These are phyloP conservation scores for Amiota communis DNA, from an alignment of 2,888 invertebrate species.

Conservation along the genomic window DNA sequence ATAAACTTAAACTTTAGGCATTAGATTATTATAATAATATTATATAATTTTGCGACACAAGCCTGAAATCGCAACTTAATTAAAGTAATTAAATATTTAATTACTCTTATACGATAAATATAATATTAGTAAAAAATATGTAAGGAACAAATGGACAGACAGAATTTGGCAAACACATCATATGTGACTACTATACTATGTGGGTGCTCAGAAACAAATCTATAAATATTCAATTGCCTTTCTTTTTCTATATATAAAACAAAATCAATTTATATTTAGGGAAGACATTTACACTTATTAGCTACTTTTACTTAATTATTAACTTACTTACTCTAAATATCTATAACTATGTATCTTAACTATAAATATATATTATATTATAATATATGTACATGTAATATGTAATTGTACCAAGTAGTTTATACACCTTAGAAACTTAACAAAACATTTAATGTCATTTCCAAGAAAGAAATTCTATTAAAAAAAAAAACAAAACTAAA, in stretches of 20 bases:
- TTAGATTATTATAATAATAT: background rate
- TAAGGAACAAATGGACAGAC: too few species aligned
- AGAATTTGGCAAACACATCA: too few species aligned
- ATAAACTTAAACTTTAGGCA: background rate
- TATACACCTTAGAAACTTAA: conserved; percentile 8
- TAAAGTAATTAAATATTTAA: conserved; percentile 11
- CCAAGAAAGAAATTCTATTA: too few species aligned
- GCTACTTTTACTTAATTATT: background rate
- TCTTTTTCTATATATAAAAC: conserved; percentile 6
- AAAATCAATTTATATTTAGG: conserved; percentile 31
- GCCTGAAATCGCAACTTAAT: background rate
- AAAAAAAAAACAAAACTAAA: background rate
- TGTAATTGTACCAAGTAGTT: background rate
- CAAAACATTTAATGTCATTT: background rate
- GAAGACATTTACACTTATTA: conserved; percentile 26
- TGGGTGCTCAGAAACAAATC: conserved; percentile 41
- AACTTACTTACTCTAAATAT: background rate
- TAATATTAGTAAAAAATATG: conserved; percentile 20
- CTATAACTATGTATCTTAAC: too few species aligned
- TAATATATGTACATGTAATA: background rate
- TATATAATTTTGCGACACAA: background rate
- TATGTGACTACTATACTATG: background rate
- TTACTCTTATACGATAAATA: conserved; percentile 10
- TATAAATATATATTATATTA: too few species aligned
- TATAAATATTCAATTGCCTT: background rate